phyloP scores from a whole-genome alignment of 53 echinoderm and acorn worm genomes.

The Antedon mediterranea region DNA sequence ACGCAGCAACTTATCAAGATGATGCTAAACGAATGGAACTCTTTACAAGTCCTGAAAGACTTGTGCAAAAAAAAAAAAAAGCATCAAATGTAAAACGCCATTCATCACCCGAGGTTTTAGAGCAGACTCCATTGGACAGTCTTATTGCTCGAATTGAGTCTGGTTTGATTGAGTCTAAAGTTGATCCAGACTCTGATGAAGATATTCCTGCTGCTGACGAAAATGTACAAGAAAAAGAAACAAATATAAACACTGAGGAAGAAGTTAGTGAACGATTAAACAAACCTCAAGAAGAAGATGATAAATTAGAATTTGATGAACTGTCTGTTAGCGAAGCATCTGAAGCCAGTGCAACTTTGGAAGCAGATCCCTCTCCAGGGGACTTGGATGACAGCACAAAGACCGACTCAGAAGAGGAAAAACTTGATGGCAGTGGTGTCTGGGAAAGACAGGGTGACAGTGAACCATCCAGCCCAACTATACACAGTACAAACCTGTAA shows the following conservation, averaged over 20 bases:
- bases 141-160: background rate
- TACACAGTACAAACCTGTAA: background rate
- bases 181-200: background rate
- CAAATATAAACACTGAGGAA: background rate
- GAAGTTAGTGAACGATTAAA: slow-evolving; percentile 10
- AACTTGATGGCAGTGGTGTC: background rate
- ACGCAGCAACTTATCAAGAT: background rate
- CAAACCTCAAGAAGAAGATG: slow-evolving; percentile 6
- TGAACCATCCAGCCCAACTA: background rate
- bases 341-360: background rate
- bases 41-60: background rate
- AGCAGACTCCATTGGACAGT: background rate
- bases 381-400: background rate
- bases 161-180: background rate
- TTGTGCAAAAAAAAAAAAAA: background rate
- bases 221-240: background rate
- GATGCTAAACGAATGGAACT: background rate
- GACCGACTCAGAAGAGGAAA: background rate
- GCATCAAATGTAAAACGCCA: background rate
- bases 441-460: background rate
- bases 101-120: background rate
- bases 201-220: background rate
- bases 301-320: background rate
- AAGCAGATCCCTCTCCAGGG: background rate
- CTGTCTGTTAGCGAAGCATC: slow-evolving; percentile 10